phyloP scores from a whole-genome alignment of 2,113 vertebrate genomes.

The Sinocyclocheilus maitianheensis region DNA sequence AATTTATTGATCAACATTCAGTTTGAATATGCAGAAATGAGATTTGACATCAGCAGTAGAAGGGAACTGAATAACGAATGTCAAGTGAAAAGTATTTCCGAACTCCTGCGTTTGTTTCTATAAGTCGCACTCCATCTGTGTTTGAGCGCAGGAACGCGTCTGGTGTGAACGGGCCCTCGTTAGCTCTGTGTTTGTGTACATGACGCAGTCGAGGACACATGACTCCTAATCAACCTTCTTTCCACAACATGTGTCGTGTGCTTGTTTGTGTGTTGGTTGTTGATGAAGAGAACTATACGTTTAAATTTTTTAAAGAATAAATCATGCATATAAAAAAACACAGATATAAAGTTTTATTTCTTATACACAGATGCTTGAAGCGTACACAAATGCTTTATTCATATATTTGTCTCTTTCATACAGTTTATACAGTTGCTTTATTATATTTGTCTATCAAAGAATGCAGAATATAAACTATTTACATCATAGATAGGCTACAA shows the following conservation, averaged over 20 bases:
- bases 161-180: constrained; percentile 63
- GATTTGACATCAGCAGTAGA: not conserved
- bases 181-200: constrained; percentile 67
- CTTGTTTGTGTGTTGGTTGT: constrained; percentile 72
- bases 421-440: not conserved
- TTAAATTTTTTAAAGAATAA: constrained; percentile 82
- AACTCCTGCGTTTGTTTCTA: not conserved
- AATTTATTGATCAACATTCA: not conserved
- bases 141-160: not conserved
- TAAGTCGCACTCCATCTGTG: not conserved
- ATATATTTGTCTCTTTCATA: constrained; percentile 35
- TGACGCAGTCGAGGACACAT: constrained; percentile 75
- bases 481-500: constrained; percentile 32
- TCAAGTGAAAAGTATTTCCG: not conserved
- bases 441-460: not conserved
- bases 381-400: constrained; percentile 53
- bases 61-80: not conserved
- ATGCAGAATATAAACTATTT: constrained; percentile 27
- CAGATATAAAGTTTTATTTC: not conserved
- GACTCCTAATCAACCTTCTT: constrained; percentile 72
- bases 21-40: not conserved
- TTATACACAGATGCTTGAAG: not conserved
- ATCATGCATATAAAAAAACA: constrained; percentile 67
- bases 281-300: constrained; percentile 72
- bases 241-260: constrained; percentile 69